Percentiles rank a stretch among this genome's conserved stretches.
Evolutionary conservation across 2,113 vertebrate genomes (phyloP).

Genomic region (Halcyon senegalensis): DNA sequence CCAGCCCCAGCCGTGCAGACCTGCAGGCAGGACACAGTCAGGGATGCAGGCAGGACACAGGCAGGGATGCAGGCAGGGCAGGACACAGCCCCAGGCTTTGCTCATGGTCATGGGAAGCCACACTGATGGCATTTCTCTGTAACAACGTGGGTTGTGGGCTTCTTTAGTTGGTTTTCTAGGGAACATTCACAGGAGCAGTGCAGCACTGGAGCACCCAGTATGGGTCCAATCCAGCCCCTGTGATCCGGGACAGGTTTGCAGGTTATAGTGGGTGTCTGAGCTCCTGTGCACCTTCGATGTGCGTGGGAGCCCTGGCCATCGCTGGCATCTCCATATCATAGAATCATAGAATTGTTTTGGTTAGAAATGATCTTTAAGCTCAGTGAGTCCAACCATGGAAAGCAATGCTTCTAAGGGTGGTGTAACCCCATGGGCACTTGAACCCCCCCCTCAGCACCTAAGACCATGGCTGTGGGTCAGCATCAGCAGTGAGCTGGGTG

Average conservation of each 20-base stretch:
- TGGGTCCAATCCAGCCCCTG: background rate
- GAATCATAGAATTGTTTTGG: too few relatives aligned
- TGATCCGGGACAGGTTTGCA: fast-evolving
- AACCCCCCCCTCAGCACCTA: background rate
- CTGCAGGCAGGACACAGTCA: background rate
- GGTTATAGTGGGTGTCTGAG: background rate
- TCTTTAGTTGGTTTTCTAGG: background rate
- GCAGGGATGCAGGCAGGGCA: background rate
- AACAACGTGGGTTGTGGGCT: fast-evolving
- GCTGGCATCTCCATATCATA: fast-evolving
- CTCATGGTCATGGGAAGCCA: background rate
- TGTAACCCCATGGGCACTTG: fast-evolving
- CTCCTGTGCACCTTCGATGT: fast-evolving
- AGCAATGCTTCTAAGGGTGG: background rate
- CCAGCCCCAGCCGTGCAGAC: background rate
- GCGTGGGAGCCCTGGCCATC: fast-evolving
- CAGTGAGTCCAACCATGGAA: too few relatives aligned
- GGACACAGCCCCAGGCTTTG: background rate
- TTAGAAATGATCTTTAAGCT: too few relatives aligned
- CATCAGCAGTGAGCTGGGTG: background rate
- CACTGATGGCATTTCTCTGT: background rate
- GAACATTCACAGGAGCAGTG: too few relatives aligned
- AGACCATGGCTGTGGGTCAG: background rate
- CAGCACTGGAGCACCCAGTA: background rate
- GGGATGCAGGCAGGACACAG: background rate